Evolutionary conservation across 1,140 invertebrate genomes (phyloP).

Genomic region (Heliothis virescens): DNA sequence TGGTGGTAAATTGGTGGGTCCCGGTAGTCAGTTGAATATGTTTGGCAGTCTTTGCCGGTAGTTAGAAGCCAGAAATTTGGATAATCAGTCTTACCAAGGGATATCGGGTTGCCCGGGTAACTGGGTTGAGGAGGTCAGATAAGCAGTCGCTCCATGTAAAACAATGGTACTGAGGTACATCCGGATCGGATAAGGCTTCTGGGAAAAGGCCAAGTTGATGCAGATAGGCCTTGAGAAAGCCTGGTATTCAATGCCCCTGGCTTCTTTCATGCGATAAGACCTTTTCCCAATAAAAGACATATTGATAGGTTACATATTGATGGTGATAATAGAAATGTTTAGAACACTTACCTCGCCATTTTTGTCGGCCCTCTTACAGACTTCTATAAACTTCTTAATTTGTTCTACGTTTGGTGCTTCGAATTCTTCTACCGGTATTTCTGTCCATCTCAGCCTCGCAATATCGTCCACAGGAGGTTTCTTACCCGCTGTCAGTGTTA

Average conservation of each 20-base stretch:
- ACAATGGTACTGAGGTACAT: too few relatives aligned
- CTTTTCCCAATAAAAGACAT: background rate
- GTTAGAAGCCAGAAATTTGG: too few relatives aligned
- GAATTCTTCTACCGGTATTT: conserved; percentile 89
- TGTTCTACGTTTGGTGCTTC: conserved; percentile 88
- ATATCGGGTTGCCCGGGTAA: too few relatives aligned
- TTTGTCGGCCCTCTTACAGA: conserved; percentile 85
- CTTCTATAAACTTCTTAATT: conserved; percentile 88
- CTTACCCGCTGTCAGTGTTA: conserved; percentile 88
- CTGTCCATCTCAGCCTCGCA: conserved; percentile 85
- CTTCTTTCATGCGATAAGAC: too few relatives aligned
- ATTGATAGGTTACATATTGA: background rate
- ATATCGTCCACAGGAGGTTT: conserved; percentile 86
- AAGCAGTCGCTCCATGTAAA: too few relatives aligned
- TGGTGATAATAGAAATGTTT: background rate
- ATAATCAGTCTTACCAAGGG: too few relatives aligned
- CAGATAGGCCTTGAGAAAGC: background rate
- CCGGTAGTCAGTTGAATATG: too few relatives aligned
- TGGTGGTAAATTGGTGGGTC: too few relatives aligned
- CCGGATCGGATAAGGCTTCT: too few relatives aligned
- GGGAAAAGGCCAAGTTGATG: background rate
- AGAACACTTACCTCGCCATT: conserved; percentile 80
- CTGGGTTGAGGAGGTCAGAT: too few relatives aligned
- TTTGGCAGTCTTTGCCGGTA: too few relatives aligned
- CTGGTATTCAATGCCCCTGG: too few relatives aligned